Base-by-base conservation (phyloP, 2,797 vertebrate species). In the Nyctalus aviator region DNA sequence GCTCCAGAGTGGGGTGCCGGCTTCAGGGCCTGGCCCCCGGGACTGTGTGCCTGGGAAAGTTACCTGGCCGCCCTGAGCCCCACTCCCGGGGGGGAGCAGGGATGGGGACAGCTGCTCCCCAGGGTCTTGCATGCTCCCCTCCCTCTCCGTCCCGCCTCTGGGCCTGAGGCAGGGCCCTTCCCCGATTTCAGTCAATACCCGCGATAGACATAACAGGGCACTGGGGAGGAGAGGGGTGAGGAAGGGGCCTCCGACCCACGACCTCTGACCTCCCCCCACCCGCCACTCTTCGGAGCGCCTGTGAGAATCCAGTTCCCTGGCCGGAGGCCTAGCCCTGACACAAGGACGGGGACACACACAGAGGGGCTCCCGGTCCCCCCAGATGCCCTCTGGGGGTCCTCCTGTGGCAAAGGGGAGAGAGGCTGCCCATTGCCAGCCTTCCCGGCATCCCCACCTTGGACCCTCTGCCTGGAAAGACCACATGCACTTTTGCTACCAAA, bases 131-230 rank as follows among this genome's bases (percentile, higher is more conserved):
- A 2, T 0, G 3, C 1, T 32, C 30, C n/a, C 20, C 8, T 14
- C 66, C 59, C 30, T 62, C 37, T 14, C 57, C 32, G 14, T 9
- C 30, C 59, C 23, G 11, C 59, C 62, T 83, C 84, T 1, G 5
- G 53, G 44, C 17, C 20, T 2, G 30, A 84, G 75, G 46, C 81
- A n/a, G 25, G 37, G 32, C n/a, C 57, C 87, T 75, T 76, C 68
- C 72, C 37, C 1, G 3, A 68, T 77, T 14, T 37, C n/a, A 25
- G 75, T 94, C 95, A 88, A 95, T 84, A 94, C 21, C 37, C 82
- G 77, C 59, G 88, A 79, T 5, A 88, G 91, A 68, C 69, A 20
- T 88, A 94, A 97, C 13, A 95, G 95, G 86, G 32, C 94, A 91
- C 86, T 76, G n/a, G 95, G 96, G 95, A 95, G 71, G 86, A 84